A percentile compares a stretch with the other conserved stretches of the same genome.
Conservation (phyloP, 30 jellyfish, hydroid and myxozoan species). For the Phacellophora camtschatica region DNA sequence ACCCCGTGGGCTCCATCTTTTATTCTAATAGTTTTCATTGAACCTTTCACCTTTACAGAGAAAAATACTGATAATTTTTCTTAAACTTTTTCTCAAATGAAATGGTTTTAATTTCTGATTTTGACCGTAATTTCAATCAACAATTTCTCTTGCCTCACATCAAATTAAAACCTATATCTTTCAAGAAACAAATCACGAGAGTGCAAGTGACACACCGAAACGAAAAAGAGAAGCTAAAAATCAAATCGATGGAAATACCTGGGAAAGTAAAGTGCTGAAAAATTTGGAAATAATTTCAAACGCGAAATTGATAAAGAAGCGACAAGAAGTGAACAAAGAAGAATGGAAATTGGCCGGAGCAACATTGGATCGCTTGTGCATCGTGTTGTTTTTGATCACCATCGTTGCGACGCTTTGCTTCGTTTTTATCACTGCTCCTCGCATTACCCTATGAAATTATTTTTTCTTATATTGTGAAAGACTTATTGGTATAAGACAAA, state of each 20-base stretch:
- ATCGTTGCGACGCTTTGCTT: constrained; percentile 34
- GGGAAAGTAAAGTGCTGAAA: constrained; percentile 45
- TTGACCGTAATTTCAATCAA: too few species aligned
- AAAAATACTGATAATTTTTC: too few species aligned
- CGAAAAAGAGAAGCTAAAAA: too few species aligned
- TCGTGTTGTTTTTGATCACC: constrained; percentile 34
- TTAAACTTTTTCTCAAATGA: too few species aligned
- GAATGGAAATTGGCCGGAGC: constrained; percentile 70
- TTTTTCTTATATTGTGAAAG: neutral
- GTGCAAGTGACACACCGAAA: too few species aligned
- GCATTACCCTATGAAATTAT: constrained; percentile 11
- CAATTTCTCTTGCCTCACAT: too few species aligned
- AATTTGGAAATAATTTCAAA: constrained; percentile 35
- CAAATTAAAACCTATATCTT: too few species aligned
- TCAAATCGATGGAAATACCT: neutral
- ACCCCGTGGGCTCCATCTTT: too few species aligned
- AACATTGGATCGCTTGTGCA: constrained; percentile 55
- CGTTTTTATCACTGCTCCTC: constrained; percentile 56
- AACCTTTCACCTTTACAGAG: too few species aligned
- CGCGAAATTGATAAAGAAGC: constrained; percentile 31
- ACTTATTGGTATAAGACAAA: neutral
- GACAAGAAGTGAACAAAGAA: constrained; percentile 25
- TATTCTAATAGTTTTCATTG: too few species aligned
- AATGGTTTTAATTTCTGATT: too few species aligned
- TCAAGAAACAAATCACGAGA: too few species aligned